A percentile compares a stretch with the other conserved stretches of the same genome.
Conservation (phyloP, 2,797 vertebrate genomes). For the Microchirus variegatus region DNA sequence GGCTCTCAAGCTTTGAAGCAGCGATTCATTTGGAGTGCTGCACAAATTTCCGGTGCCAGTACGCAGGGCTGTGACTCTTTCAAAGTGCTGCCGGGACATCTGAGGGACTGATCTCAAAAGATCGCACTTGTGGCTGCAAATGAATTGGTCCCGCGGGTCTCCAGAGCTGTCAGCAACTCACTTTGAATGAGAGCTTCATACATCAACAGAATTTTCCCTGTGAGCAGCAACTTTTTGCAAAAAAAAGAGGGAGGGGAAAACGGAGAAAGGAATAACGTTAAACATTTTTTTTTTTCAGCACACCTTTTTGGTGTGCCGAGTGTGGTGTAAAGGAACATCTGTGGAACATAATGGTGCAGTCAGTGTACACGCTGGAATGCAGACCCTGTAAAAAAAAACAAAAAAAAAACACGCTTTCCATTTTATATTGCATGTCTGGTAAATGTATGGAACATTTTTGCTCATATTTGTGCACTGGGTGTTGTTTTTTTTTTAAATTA, state of each 20-base stretch:
- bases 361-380: no score
- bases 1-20: conserved; percentile 14
- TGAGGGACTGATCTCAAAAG: conserved; percentile 73
- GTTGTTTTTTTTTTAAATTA: no score
- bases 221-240: conserved; percentile 56
- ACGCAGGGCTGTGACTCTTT: conserved; percentile 49
- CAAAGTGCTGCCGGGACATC: conserved; percentile 68
- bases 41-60: conserved; percentile 52
- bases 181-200: conserved; percentile 82
- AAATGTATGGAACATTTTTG: no score
- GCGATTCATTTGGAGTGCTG: conserved; percentile 49
- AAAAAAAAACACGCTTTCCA: neutral
- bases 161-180: conserved; percentile 78
- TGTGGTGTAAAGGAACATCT: conserved; percentile 21
- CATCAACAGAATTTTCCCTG: conserved; percentile 71
- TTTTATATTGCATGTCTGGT: no score
- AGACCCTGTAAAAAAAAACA: neutral
- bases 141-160: conserved; percentile 74
- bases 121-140: conserved; percentile 71
- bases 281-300: conserved; percentile 41
- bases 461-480: no score
- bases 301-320: conserved; percentile 5
- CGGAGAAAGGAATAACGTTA: conserved; percentile 20
- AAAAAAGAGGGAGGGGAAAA: conserved; percentile 12
- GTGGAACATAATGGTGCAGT: conserved; percentile 26